phyloP scores from a whole-genome alignment of 2,797 vertebrate genomes.

The Nasua narica region DNA sequence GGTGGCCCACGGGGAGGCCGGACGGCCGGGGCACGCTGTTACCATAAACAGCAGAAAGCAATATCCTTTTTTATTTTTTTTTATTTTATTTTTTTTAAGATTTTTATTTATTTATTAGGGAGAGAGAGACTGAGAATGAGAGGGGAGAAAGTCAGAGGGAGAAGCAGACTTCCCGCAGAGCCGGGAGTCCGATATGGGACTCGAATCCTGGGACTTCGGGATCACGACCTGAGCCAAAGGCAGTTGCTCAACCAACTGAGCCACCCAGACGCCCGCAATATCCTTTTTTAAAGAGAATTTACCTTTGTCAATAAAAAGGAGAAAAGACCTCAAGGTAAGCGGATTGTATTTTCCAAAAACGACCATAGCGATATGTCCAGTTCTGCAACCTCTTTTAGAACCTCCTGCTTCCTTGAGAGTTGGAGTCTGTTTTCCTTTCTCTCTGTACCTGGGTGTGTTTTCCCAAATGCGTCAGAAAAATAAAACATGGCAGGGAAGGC shows the following conservation, averaged over 20 bases:
- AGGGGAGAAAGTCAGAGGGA: no score
- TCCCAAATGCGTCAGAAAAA: background rate
- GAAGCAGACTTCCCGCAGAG: no score
- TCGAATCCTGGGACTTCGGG: no score
- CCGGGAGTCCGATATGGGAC: no score
- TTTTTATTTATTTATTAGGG: no score
- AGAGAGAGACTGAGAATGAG: no score
- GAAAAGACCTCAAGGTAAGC: background rate
- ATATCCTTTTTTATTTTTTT: background rate
- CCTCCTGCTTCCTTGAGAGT: background rate
- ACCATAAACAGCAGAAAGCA: background rate
- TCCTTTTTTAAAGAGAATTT: background rate
- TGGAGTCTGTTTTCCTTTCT: background rate
- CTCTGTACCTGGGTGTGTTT: no score
- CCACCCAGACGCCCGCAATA: no score
- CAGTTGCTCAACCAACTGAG: no score
- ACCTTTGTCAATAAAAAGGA: background rate
- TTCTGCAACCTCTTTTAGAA: background rate
- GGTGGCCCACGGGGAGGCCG: fast-evolving
- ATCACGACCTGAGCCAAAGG: no score
- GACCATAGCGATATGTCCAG: background rate
- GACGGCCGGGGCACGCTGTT: background rate
- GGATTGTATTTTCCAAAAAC: background rate
- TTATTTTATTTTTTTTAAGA: no score
- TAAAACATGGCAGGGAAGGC: fast-evolving